Conservation (phyloP, 2,797 vertebrate genomes). For the Chaunax sp. region DNA sequence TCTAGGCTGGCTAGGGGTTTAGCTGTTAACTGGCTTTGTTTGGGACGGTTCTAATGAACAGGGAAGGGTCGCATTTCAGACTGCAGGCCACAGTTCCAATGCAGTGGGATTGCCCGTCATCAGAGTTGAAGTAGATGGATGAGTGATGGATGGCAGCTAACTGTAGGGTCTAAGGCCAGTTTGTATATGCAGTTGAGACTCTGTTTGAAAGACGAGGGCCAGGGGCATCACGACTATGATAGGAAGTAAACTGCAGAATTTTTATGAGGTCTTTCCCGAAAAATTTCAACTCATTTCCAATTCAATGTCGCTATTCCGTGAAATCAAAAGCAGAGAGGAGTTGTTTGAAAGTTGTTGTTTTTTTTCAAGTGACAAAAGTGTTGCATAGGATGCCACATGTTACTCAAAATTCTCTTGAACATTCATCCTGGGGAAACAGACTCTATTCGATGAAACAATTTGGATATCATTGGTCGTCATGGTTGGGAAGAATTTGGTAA, state of each 20-base stretch:
- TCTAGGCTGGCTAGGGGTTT: conserved; percentile 23
- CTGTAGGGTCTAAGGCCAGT: conserved; percentile 9
- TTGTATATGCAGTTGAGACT: conserved; percentile 10
- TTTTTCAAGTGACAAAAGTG: background rate
- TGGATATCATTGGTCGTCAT: background rate
- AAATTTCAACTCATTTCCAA: background rate
- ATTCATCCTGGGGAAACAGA: background rate
- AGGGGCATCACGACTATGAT: background rate
- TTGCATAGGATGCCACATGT: background rate
- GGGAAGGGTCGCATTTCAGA: conserved; percentile 42
- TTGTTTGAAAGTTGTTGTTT: background rate
- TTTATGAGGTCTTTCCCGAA: conserved; percentile 1
- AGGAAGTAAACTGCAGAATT: conserved; percentile 20
- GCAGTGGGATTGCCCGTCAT: conserved; percentile 32
- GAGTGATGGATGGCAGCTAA: conserved; percentile 30
- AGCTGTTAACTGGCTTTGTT: conserved; percentile 37
- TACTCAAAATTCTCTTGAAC: background rate
- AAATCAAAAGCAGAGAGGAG: conserved; percentile 1
- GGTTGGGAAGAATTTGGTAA: background rate
- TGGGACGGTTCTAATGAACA: conserved; percentile 43
- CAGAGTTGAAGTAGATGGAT: conserved; percentile 40
- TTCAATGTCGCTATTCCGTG: background rate
- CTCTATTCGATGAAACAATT: too few species aligned
- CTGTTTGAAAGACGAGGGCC: conserved; percentile 25
- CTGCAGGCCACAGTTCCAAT: conserved; percentile 34